Conservation (phyloP, 2,797 vertebrate genomes). For the Gastrophryne carolinensis region DNA sequence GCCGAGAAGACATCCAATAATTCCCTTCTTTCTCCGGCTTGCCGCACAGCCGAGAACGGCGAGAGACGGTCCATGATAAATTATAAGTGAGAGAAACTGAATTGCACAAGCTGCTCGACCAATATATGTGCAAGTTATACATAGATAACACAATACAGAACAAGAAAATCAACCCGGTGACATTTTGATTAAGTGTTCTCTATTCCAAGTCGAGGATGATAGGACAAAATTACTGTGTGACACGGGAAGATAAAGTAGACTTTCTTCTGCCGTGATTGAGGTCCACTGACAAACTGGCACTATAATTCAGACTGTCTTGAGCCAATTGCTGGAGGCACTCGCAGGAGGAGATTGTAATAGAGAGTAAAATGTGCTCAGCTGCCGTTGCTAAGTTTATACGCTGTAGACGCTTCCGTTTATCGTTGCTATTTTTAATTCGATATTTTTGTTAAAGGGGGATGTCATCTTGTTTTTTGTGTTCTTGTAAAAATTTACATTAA, state of each 20-base stretch:
- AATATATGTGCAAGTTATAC: slow-evolving; percentile 53
- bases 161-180: slow-evolving; percentile 52
- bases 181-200: slow-evolving; percentile 54
- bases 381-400: not conserved
- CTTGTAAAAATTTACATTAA: too few species aligned
- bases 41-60: slow-evolving; percentile 2
- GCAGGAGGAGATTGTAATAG: slow-evolving; percentile 38
- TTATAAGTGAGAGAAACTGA: slow-evolving; percentile 40
- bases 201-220: slow-evolving; percentile 52
- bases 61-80: slow-evolving; percentile 46
- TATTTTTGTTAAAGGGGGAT: not conserved
- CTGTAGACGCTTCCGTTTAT: not conserved
- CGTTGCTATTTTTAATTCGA: not conserved
- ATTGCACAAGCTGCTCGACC: slow-evolving; percentile 47
- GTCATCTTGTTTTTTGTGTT: too few species aligned
- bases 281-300: slow-evolving; percentile 48
- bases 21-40: slow-evolving; percentile 1
- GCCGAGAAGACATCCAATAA: slow-evolving; percentile 17
- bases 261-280: slow-evolving; percentile 50
- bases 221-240: slow-evolving; percentile 51
- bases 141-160: slow-evolving; percentile 54
- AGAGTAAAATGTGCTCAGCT: slow-evolving; percentile 22
- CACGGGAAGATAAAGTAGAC: slow-evolving; percentile 50
- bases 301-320: slow-evolving; percentile 47
- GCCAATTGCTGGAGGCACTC: slow-evolving; percentile 41